Conservation (phyloP, 2,113 vertebrate genomes). For the Neotoma lepida region DNA sequence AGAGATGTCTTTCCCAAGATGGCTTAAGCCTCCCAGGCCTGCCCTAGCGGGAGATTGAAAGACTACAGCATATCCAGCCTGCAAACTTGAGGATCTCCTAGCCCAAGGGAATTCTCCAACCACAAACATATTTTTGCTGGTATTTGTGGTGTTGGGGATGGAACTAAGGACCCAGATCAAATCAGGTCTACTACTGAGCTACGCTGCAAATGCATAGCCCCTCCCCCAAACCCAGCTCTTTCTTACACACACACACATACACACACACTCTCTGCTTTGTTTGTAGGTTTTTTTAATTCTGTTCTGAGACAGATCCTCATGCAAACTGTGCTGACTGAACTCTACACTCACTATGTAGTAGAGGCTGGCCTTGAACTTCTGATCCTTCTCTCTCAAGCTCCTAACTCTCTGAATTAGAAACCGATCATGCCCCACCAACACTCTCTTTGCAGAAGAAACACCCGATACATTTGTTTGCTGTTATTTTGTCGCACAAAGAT, state of each 20-base stretch:
- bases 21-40: neutral
- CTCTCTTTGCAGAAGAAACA: neutral
- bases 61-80: neutral
- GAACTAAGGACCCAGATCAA: neutral
- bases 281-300: neutral
- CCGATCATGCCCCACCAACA: neutral
- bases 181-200: neutral
- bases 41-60: neutral
- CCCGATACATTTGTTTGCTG: neutral
- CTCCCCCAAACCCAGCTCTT: neutral
- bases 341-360: neutral
- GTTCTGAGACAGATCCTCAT: neutral
- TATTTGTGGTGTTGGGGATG: neutral
- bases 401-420: neutral
- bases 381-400: neutral
- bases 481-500: neutral
- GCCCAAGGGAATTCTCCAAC: neutral
- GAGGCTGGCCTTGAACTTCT: neutral
- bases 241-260: too few relatives aligned
- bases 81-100: neutral
- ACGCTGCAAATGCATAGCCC: neutral
- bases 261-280: neutral
- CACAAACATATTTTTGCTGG: neutral
- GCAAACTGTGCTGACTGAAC: neutral
- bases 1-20: neutral